These are phyloP conservation scores for Chrosomus eos DNA, from an alignment of 2,797 vertebrate species.

Conservation along the genomic window DNA sequence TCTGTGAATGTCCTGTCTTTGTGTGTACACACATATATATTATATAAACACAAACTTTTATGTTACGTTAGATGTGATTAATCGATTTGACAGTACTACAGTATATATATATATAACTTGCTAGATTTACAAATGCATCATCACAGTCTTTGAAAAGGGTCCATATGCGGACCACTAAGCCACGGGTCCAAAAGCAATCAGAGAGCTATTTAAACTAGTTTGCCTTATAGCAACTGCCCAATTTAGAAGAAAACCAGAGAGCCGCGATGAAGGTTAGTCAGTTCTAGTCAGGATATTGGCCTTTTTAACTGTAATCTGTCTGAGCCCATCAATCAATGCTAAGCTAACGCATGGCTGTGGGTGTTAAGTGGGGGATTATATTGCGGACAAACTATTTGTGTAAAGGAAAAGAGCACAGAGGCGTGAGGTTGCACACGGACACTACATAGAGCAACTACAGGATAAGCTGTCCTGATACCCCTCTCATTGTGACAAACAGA, in stretches of 20 bases:
- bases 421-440: slow-evolving; percentile 6
- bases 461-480: neutral
- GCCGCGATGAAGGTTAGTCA: neutral
- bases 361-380: slow-evolving; percentile 40
- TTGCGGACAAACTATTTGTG: slow-evolving; percentile 10
- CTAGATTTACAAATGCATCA: neutral
- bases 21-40: too few species aligned
- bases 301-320: slow-evolving; percentile 48
- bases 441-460: neutral
- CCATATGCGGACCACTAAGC: neutral
- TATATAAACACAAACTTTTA: neutral
- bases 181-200: neutral
- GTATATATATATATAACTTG: too few species aligned
- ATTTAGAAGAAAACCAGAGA: neutral
- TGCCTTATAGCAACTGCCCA: neutral
- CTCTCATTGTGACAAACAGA: slow-evolving; percentile 1
- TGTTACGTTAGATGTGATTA: too few species aligned
- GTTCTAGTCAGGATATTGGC: neutral
- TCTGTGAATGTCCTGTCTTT: too few species aligned
- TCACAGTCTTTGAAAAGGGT: neutral
- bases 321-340: slow-evolving; percentile 44
- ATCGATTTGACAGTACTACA: too few species aligned
- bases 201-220: neutral
- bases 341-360: slow-evolving; percentile 32
- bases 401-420: slow-evolving; percentile 23